A percentile compares a stretch with the other conserved stretches of the same genome.
Conservation (phyloP, 2,113 vertebrate species). For the Vidua chalybeata region DNA sequence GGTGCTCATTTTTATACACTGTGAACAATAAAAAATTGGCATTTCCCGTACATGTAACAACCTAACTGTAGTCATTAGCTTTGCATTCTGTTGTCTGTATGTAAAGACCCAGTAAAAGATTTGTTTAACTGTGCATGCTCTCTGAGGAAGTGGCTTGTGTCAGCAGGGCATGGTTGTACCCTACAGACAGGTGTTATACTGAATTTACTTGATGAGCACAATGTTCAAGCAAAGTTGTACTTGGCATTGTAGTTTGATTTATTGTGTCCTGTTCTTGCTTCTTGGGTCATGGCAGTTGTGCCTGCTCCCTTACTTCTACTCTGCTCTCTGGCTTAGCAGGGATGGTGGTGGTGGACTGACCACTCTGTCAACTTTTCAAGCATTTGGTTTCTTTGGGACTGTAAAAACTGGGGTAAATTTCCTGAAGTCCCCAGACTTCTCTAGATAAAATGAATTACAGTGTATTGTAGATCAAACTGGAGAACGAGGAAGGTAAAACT, state of each 20-base stretch:
- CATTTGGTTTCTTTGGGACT: neutral
- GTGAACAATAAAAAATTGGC: neutral
- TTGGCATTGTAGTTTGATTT: neutral
- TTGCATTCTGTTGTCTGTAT: neutral
- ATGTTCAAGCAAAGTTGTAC: neutral
- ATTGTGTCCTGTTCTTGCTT: neutral
- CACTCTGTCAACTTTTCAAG: neutral
- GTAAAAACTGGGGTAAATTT: neutral
- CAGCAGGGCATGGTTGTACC: neutral
- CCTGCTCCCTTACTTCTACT: neutral
- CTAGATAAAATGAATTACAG: neutral
- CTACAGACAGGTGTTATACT: neutral
- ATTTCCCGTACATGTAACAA: neutral
- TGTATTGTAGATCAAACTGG: neutral
- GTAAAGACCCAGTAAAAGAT: neutral
- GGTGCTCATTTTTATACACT: neutral
- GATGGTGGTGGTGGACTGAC: neutral
- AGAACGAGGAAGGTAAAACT: neutral
- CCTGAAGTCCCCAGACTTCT: neutral
- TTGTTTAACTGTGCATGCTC: neutral
- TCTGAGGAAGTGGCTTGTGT: neutral
- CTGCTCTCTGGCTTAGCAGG: neutral
- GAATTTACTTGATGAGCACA: neutral
- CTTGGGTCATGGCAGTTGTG: neutral
- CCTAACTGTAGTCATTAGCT: neutral